phyloP scores from a whole-genome alignment of 1,140 invertebrate species.

The Diuraphis noxia region DNA sequence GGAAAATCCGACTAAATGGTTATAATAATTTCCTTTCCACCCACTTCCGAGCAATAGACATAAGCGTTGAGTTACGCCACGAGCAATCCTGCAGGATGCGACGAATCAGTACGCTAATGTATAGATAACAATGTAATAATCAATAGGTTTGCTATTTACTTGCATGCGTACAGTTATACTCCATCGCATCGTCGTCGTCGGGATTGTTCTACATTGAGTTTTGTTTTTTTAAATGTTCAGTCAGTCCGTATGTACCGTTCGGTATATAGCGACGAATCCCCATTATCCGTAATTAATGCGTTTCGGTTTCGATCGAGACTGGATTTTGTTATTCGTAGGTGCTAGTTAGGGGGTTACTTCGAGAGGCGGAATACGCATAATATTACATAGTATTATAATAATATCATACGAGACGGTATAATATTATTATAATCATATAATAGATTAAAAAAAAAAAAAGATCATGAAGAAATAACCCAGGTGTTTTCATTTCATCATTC shows the following conservation, averaged over 20 bases:
- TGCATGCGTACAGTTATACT: neutral
- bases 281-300: conserved; percentile 3
- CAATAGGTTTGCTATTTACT: neutral
- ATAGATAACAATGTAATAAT: neutral
- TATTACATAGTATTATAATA: neutral
- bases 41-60: neutral
- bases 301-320: neutral
- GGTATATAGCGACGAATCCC: neutral
- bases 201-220: neutral
- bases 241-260: neutral
- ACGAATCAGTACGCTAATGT: neutral
- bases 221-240: neutral
- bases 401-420: neutral
- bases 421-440: neutral
- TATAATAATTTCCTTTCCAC: neutral
- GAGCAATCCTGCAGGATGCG: neutral
- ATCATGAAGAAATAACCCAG: neutral
- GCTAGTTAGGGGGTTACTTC: neutral
- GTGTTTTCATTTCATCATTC: neutral
- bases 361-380: neutral
- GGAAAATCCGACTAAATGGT: neutral
- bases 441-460: neutral
- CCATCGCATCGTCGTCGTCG: neutral
- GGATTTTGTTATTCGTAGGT: neutral
- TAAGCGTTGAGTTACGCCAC: neutral